Evolutionary conservation across 2,797 vertebrate genomes (phyloP).

Genomic region (Columba guinea): DNA sequence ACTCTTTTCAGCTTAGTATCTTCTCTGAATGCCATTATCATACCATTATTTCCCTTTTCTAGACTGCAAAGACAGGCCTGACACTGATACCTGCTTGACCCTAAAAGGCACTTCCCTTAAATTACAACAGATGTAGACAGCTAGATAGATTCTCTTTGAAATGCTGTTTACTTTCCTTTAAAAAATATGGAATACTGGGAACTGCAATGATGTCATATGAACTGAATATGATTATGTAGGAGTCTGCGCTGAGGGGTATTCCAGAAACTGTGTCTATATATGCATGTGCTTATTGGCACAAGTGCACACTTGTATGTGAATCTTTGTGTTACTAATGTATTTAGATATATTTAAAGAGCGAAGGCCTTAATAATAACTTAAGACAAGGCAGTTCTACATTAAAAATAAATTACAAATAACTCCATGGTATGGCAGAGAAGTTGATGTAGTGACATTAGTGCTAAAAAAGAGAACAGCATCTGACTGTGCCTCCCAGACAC

Average conservation of each 20-base stretch:
- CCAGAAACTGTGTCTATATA: constrained; percentile 27
- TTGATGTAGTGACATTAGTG: constrained; percentile 30
- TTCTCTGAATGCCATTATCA: constrained; percentile 42
- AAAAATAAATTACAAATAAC: constrained; percentile 20
- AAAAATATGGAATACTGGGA: constrained; percentile 16
- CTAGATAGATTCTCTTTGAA: background rate
- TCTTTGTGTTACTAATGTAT: background rate
- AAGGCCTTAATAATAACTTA: background rate
- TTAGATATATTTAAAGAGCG: background rate
- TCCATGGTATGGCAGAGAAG: background rate
- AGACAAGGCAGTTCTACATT: background rate
- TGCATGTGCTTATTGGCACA: background rate
- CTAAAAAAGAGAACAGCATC: constrained; percentile 29
- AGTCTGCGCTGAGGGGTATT: constrained; percentile 48
- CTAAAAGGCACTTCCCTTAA: background rate
- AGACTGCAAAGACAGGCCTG: background rate
- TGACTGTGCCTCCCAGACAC: constrained; percentile 10
- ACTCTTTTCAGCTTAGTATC: constrained; percentile 23
- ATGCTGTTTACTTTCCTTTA: constrained; percentile 33
- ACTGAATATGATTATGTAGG: constrained; percentile 57
- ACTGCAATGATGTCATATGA: constrained; percentile 66
- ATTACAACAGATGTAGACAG: background rate
- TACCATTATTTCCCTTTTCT: background rate
- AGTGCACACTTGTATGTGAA: rapidly evolving
- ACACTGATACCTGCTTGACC: background rate